Conservation (phyloP, 1,140 invertebrate genomes). For the Drosophila takahashii region DNA sequence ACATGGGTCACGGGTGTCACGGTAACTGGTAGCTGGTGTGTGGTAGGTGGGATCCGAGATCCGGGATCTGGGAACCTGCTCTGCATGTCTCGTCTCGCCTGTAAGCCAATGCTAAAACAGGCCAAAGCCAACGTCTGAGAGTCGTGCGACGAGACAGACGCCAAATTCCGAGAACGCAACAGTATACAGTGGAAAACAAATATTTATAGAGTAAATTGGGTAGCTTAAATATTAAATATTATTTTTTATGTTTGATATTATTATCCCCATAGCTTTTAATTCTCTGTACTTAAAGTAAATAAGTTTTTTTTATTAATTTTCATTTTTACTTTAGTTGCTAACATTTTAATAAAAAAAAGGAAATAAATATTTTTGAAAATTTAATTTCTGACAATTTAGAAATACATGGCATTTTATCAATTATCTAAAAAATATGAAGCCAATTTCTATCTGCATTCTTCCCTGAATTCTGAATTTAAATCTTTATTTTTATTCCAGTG, state of each 20-base stretch:
- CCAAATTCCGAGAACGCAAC: conserved; percentile 64
- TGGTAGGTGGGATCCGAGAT: conserved; percentile 11
- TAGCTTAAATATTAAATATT: background rate
- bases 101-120: conserved; percentile 65
- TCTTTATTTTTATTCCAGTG: background rate
- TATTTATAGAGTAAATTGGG: background rate
- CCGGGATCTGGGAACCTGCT: conserved; percentile 23
- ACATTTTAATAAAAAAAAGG: too few relatives aligned
- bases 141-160: conserved; percentile 51
- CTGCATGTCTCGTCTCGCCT: conserved; percentile 46
- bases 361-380: too few relatives aligned
- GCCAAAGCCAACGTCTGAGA: conserved; percentile 70
- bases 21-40: conserved; percentile 16
- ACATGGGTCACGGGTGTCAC: conserved; percentile 48
- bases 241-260: too few relatives aligned
- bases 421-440: background rate
- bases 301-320: too few relatives aligned
- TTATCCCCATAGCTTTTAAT: too few relatives aligned
- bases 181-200: conserved; percentile 18
- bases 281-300: too few relatives aligned
- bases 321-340: too few relatives aligned
- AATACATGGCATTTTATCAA: background rate
- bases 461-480: background rate
- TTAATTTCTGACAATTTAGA: too few relatives aligned
- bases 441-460: background rate